phyloP scores from a whole-genome alignment of 2,113 vertebrate genomes.

The Lagenorhynchus albirostris region DNA sequence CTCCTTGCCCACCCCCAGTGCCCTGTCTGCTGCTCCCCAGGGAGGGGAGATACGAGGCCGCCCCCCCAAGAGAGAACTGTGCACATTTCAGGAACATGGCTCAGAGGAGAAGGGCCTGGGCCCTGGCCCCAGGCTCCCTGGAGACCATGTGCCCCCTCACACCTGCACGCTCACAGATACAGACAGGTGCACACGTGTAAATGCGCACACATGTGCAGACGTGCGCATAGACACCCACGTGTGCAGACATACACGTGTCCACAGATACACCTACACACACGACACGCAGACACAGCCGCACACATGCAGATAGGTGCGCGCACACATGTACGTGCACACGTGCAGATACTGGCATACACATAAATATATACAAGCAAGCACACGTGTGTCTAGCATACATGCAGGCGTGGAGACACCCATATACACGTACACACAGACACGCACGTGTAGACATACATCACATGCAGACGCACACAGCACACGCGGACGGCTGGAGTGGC shows the following conservation, averaged over 20 bases:
- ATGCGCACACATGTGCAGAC: neutral
- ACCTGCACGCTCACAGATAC: rapidly evolving
- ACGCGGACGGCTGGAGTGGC: rapidly evolving
- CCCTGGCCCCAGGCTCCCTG: neutral
- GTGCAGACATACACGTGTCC: rapidly evolving
- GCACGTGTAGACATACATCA: no score
- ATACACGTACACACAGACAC: rapidly evolving
- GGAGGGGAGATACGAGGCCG: neutral
- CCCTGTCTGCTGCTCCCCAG: neutral
- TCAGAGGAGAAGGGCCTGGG: neutral
- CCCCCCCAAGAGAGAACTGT: rapidly evolving
- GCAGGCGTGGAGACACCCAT: rapidly evolving
- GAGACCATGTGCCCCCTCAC: neutral
- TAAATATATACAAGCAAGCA: no score
- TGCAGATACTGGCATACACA: rapidly evolving
- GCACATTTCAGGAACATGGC: no score
- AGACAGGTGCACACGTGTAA: rapidly evolving
- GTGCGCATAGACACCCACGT: no score
- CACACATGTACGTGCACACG: no score
- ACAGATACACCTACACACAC: rapidly evolving
- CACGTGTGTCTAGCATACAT: rapidly evolving
- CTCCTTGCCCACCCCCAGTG: neutral
- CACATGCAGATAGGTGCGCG: rapidly evolving
- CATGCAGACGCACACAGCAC: no score
- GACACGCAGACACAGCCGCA: rapidly evolving